These are phyloP conservation scores for Solenopsis invicta DNA, from an alignment of 1,140 invertebrate species.

Conservation along the genomic window DNA sequence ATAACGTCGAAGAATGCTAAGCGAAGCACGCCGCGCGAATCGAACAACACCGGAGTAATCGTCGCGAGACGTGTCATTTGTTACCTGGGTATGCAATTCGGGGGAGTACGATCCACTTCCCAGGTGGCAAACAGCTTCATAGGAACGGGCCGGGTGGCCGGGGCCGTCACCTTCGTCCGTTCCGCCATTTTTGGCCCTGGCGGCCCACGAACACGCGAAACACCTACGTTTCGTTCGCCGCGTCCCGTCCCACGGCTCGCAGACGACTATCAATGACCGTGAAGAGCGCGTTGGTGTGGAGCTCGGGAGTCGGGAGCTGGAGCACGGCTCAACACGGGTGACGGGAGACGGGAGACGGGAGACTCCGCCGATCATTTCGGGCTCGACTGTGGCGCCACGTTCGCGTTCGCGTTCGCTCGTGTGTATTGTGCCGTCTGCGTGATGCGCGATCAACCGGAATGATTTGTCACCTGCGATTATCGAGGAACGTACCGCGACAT, in stretches of 20 bases:
- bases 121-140: constrained; percentile 99
- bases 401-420: neutral
- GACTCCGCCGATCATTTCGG: neutral
- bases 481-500: neutral
- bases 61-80: neutral
- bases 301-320: too few relatives aligned
- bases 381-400: constrained; percentile 59
- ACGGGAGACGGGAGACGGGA: neutral
- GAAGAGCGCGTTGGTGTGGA: neutral
- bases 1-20: constrained; percentile 41
- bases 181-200: constrained; percentile 86
- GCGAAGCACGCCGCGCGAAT: neutral
- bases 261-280: constrained; percentile 66
- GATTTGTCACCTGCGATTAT: neutral
- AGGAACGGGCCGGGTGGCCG: constrained; percentile 93
- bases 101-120: constrained; percentile 98
- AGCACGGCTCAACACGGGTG: neutral
- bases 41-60: neutral
- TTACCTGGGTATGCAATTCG: constrained; percentile 98
- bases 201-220: constrained; percentile 69
- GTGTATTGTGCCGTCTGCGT: neutral
- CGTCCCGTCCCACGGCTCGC: constrained; percentile 74
- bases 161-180: constrained; percentile 85
- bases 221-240: constrained; percentile 66
- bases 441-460: neutral